Evolutionary conservation across 2,113 vertebrate genomes (phyloP), one percentile per base, ranked within the genome.

Genomic region (Vulpes lagopus): DNA sequence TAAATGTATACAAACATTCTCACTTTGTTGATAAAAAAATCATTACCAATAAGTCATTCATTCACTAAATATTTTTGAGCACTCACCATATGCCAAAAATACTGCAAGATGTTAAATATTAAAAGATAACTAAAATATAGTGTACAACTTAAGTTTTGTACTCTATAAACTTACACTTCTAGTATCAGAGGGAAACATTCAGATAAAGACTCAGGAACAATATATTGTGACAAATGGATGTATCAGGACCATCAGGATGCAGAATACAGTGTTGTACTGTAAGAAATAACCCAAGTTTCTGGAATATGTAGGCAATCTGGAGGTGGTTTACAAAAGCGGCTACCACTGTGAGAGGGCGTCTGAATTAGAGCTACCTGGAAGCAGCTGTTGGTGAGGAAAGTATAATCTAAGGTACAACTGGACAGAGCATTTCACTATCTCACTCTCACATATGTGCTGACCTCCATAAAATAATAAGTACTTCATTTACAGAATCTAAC

Each of bases 11-110:
- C 27, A 82, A 94, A 65, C 22, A 86, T 32, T 96, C 9, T 20
- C 20, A 93, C 30, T 94, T 91, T 85, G 32, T 25, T 57, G 76
- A 67, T 73, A 43, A 15, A 22, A 92, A 80, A 38, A 74, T 73
- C 3, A 82, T 43, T 27, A 79, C 30, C 51, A 67, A 43, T 89
- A 51, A 76, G 88, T 60, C 17, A 96, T 30, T 69, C 23, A 92
- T 71, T 81, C 57, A 74, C 43, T 95, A 64, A 90, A 88, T 76
- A 69, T 53, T 93, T 94, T 92, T 89, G 71, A 89, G 16, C 4
- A 91, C 23, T 64, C 32, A 35, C 3, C 74, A 30, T 17, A 27
- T 73, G 35, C 49, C 64, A 94, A 11, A 35, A 76, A 80, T 3
- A 71, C 11, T 80, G 10, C 19, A 92, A 35, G 8, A 95, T 60